Base-by-base conservation (phyloP, 1,140 invertebrate species). In the Drosophila ercepeae region DNA sequence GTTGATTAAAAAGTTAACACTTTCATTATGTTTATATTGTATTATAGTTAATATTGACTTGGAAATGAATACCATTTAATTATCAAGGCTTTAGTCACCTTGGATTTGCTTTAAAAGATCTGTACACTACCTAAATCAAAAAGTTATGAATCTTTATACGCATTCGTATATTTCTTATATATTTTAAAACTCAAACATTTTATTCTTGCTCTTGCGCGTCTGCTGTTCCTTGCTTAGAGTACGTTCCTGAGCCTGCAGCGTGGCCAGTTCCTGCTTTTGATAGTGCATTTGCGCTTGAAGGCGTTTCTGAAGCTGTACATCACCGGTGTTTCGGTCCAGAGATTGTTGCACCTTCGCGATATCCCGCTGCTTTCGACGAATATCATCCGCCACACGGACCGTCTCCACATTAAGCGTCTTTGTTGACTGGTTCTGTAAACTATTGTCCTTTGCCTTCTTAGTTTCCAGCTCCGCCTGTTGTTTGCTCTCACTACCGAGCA, bases 351-450 rank as follows among this genome's bases (percentile, higher is more conserved):
- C 91, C 77, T 94, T 95, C 1, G 88, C 60, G 41, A 96, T 94
- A 77, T 96, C 95, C 9, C 91, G 92, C 90, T 96, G 94, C 41
- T 95, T 91, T 70, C 92, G 93, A 50, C 93, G 94, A 42, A 96
- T 95, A 83, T 95, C 94, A 92, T 96, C 95, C 3, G 93, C 93
- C 32, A 97, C 92, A 90, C 95, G 94, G 45, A 97, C 95, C 54
- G 94, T 93, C 81, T 95, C 94, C 53, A 96, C 94, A 83, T 96
- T 96, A n/a, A 96, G 92, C 29, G 94, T 93, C 82, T 94, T 94
- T 65, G 91, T 94, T 1, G 94, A 93, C 51, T 95, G 93, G 64
- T 93, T 90, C 93, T 95, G 39, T 93, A 92, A 65, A 79, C 63
- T 91, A n/a, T 23, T 76, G 7, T 14, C 49, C 42, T 67, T 77